These are phyloP conservation scores for Cnemophilus loriae DNA, from an alignment of 2,113 vertebrate species.

Conservation along the genomic window DNA sequence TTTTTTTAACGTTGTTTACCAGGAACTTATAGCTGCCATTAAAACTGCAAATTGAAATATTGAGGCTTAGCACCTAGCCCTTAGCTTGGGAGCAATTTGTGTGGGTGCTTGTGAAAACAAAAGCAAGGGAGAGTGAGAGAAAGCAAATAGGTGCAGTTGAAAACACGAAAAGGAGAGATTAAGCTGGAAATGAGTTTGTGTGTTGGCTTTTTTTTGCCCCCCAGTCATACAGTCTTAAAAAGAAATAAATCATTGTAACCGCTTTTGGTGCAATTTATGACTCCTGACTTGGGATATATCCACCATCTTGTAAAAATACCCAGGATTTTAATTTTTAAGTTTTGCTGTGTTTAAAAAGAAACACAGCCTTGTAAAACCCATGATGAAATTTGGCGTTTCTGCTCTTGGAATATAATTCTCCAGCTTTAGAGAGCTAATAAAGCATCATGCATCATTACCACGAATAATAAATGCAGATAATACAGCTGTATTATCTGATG, in stretches of 20 bases:
- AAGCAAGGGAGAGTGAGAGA: neutral
- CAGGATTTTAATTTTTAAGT: too few species aligned
- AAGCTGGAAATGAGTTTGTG: neutral
- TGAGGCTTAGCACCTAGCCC: neutral
- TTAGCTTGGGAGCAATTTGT: neutral
- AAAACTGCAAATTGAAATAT: neutral
- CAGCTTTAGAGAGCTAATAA: neutral
- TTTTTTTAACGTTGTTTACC: neutral
- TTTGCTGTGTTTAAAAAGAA: neutral
- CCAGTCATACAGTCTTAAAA: neutral
- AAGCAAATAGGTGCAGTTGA: neutral
- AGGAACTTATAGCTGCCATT: neutral
- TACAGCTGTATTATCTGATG: neutral
- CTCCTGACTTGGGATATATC: neutral
- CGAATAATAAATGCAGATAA: constrained; percentile 20
- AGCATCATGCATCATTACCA: neutral
- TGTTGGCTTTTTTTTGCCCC: neutral
- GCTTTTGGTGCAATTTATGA: neutral
- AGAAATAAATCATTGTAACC: neutral
- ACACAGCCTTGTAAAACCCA: neutral
- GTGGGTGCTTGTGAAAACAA: neutral
- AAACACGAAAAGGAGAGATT: neutral
- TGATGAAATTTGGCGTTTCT: neutral
- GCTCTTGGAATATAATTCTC: neutral
- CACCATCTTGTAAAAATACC: neutral